phyloP scores from a whole-genome alignment of 2,113 vertebrate genomes.

The Ptyas mucosa region DNA sequence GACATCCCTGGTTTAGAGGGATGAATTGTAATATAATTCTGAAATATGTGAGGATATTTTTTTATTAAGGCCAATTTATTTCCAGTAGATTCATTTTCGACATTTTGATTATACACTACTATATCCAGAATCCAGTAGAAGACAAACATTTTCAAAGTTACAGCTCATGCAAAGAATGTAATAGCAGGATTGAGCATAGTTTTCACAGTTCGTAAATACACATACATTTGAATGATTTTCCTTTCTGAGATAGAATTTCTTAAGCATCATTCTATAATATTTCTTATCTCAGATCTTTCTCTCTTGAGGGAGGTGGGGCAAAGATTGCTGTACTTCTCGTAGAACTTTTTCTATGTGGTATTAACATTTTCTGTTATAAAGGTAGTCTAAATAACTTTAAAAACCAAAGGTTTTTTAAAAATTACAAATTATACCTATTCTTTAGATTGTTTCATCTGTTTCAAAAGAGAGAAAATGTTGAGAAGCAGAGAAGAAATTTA shows the following conservation, averaged over 20 bases:
- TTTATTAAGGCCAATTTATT: slow-evolving; percentile 10
- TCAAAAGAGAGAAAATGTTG: not conserved
- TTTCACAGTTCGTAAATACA: not conserved
- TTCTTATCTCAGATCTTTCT: not conserved
- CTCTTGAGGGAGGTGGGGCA: not conserved
- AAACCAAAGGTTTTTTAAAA: not conserved
- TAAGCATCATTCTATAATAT: not conserved
- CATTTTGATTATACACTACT: not conserved
- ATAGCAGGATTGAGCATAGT: not conserved
- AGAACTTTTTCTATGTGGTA: not conserved
- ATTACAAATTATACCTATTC: not conserved
- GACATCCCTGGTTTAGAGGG: not conserved
- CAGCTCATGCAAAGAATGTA: not conserved
- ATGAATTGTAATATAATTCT: not conserved
- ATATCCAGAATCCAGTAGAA: not conserved
- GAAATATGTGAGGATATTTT: not conserved
- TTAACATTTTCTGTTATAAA: not conserved
- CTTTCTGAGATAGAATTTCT: not conserved
- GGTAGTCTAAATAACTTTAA: not conserved
- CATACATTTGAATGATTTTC: not conserved
- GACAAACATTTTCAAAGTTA: not conserved
- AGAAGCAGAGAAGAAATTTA: not conserved
- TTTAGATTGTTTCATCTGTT: not conserved
- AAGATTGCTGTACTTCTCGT: not conserved
- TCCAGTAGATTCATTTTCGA: not conserved